Percentiles rank a stretch among this genome's conserved stretches.
These are phyloP conservation scores for Blastobasis lacticolella DNA, from an alignment of 2,888 invertebrate species.

Conservation along the genomic window DNA sequence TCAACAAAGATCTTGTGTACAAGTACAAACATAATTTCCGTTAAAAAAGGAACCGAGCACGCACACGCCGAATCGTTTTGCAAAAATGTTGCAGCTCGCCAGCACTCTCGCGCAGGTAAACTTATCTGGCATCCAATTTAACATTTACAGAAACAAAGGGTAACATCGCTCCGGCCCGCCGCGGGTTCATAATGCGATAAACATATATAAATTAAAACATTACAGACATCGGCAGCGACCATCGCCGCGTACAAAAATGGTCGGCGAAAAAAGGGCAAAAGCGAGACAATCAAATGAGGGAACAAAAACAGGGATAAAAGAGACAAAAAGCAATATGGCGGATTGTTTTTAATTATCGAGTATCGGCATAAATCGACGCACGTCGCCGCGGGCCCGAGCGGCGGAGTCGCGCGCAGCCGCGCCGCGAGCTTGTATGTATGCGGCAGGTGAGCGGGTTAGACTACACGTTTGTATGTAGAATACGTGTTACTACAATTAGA, in stretches of 20 bases:
- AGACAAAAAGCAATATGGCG: slow-evolving; percentile 70
- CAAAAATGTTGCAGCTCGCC: too few species aligned
- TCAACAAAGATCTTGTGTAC: too few species aligned
- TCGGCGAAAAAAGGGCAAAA: slow-evolving; percentile 43
- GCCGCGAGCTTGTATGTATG: not conserved
- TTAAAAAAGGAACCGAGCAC: too few species aligned
- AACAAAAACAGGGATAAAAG: slow-evolving; percentile 69
- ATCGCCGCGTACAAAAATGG: too few species aligned
- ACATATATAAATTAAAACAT: slow-evolving; percentile 67
- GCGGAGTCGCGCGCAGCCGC: slow-evolving; percentile 22
- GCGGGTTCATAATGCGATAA: slow-evolving; percentile 21
- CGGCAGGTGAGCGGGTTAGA: too few species aligned
- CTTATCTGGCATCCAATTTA: slow-evolving; percentile 9
- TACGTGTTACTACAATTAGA: too few species aligned
- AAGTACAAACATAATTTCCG: too few species aligned
- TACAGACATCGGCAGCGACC: slow-evolving; percentile 20
- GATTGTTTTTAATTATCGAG: slow-evolving; percentile 75
- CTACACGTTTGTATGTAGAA: too few species aligned
- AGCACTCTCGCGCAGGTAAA: not conserved
- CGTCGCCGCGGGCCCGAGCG: slow-evolving; percentile 67
- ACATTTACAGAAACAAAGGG: slow-evolving; percentile 18
- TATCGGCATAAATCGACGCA: slow-evolving; percentile 73
- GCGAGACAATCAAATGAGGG: slow-evolving; percentile 71
- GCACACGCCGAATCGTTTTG: too few species aligned
- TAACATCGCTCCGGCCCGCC: slow-evolving; percentile 7